phyloP scores from a whole-genome alignment of 92 coral and sea anemone genomes.

The Isaurus tuberculatus region DNA sequence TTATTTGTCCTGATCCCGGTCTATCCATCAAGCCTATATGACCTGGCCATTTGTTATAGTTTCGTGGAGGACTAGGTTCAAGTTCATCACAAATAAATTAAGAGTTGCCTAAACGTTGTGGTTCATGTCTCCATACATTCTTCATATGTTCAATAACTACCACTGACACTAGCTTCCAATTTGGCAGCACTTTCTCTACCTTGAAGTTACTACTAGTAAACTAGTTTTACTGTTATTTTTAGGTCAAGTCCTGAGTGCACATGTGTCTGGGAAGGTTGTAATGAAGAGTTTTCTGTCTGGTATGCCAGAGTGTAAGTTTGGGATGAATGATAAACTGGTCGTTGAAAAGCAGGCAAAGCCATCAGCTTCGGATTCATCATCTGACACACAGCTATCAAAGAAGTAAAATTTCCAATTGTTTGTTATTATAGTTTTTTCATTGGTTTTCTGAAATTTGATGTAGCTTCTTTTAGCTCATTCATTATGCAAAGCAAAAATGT shows the following conservation, averaged over 20 bases:
- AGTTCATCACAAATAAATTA: too few relatives aligned
- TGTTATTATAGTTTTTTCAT: neutral
- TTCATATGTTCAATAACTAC: too few relatives aligned
- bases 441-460: neutral
- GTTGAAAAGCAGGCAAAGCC: constrained; percentile 95
- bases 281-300: constrained; percentile 99
- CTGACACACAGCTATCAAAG: constrained; percentile 81
- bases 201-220: too few relatives aligned
- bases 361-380: constrained; percentile 77
- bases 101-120: too few relatives aligned
- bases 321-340: constrained; percentile 98
- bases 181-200: too few relatives aligned
- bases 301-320: constrained; percentile 99
- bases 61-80: too few relatives aligned
- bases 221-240: neutral
- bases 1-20: too few relatives aligned
- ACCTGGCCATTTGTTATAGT: too few relatives aligned
- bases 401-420: constrained; percentile 65
- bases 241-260: constrained; percentile 99
- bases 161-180: too few relatives aligned
- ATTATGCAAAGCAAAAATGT: neutral
- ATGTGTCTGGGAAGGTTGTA: constrained; percentile 96
- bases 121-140: neutral
- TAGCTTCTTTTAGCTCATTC: too few relatives aligned
- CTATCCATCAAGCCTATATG: too few relatives aligned